These are phyloP conservation scores for Onychorhynchus coronatus DNA, from an alignment of 2,113 vertebrate species.

Conservation along the genomic window DNA sequence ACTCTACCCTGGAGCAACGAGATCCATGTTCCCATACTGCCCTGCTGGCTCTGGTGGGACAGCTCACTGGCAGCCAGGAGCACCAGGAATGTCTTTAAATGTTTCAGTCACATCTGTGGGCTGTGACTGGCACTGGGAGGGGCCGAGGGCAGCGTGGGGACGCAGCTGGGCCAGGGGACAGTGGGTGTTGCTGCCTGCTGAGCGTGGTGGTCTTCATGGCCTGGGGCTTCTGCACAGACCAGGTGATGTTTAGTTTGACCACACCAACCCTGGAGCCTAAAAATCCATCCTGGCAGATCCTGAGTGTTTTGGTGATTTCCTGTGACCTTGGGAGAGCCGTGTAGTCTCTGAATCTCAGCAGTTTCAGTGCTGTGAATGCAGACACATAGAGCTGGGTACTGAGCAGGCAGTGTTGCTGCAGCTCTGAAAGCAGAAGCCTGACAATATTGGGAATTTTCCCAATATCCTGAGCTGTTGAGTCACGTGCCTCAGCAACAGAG, in stretches of 20 bases:
- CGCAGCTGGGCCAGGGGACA: not conserved
- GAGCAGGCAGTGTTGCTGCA: not conserved
- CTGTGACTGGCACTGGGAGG: rapidly evolving
- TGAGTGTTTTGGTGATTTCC: not conserved
- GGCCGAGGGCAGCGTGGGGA: rapidly evolving
- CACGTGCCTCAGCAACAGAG: not conserved
- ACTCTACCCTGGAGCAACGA: not conserved
- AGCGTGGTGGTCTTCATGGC: too few relatives aligned
- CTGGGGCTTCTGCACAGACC: not conserved
- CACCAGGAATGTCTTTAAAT: not conserved
- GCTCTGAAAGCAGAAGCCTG: not conserved
- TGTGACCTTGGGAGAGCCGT: not conserved
- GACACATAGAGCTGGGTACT: not conserved
- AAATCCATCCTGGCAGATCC: not conserved
- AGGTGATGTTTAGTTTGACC: not conserved
- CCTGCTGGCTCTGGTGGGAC: not conserved
- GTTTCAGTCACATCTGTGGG: rapidly evolving
- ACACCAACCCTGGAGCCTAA: not conserved
- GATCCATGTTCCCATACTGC: not conserved
- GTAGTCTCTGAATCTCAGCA: rapidly evolving
- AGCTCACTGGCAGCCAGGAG: not conserved
- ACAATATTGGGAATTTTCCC: not conserved
- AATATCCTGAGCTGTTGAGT: not conserved
- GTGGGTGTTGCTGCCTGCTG: not conserved
- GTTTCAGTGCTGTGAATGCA: rapidly evolving